Conservation (phyloP, 2,888 invertebrate genomes). For the Lasioglossum calceatum region DNA sequence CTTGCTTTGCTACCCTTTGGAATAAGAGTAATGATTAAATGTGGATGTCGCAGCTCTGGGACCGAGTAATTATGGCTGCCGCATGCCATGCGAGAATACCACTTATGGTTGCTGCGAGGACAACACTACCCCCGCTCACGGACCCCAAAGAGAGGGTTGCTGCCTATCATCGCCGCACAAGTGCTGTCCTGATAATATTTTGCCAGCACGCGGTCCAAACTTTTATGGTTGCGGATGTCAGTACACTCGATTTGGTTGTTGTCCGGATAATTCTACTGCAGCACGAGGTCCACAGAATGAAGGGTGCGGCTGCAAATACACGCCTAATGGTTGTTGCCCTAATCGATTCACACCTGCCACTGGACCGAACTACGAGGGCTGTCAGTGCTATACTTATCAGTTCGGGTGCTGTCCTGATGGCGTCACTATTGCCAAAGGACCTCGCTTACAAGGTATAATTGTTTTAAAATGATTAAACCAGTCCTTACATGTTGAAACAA, state of each 20-base stretch:
- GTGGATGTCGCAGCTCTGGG: slow-evolving; percentile 87
- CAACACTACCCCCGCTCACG: slow-evolving; percentile 93
- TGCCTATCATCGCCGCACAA: slow-evolving; percentile 90
- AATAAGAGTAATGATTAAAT: background rate
- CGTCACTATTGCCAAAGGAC: slow-evolving; percentile 90
- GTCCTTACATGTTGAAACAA: background rate
- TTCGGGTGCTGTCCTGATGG: slow-evolving; percentile 97
- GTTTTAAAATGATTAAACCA: background rate
- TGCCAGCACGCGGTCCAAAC: slow-evolving; percentile 92
- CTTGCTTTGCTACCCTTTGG: background rate
- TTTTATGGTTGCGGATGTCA: slow-evolving; percentile 91
- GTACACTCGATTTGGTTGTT: slow-evolving; percentile 92
- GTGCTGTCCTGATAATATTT: slow-evolving; percentile 96
- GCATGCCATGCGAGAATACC: slow-evolving; percentile 88
- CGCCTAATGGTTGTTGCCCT: slow-evolving; percentile 92
- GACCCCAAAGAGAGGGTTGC: slow-evolving; percentile 92
- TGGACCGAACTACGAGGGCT: slow-evolving; percentile 93
- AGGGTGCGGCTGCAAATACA: slow-evolving; percentile 93
- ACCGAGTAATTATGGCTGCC: slow-evolving; percentile 90
- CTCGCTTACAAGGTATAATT: slow-evolving; percentile 87
- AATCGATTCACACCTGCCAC: slow-evolving; percentile 91
- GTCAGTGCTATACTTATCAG: slow-evolving; percentile 93
- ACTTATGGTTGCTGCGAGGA: slow-evolving; percentile 96
- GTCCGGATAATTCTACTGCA: slow-evolving; percentile 92
- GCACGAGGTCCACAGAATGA: slow-evolving; percentile 92